phyloP scores from a whole-genome alignment of 2,797 vertebrate genomes.

The Rhinogobio ventralis region DNA sequence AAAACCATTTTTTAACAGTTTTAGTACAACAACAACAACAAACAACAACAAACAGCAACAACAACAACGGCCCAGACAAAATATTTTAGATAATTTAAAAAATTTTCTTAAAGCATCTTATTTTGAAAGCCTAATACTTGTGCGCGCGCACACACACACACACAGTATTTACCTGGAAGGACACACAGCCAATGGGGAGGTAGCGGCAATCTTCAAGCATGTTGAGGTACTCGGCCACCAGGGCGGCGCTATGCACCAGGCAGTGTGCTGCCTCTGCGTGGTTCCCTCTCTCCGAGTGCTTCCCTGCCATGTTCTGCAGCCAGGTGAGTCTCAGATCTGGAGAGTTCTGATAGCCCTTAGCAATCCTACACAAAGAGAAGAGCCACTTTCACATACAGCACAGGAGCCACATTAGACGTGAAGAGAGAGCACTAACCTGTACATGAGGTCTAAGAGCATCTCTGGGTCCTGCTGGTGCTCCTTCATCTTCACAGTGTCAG shows the following conservation, averaged over 20 bases:
- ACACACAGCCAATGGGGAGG: slow-evolving; percentile 91
- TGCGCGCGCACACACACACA: background rate
- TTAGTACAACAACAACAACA: no score
- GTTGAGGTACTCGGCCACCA: slow-evolving; percentile 92
- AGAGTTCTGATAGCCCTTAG: slow-evolving; percentile 93
- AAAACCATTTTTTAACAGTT: background rate
- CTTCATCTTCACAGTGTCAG: slow-evolving; percentile 95
- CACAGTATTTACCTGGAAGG: slow-evolving; percentile 84
- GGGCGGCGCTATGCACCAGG: slow-evolving; percentile 89
- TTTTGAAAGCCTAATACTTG: background rate
- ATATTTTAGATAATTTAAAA: background rate
- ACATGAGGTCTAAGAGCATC: slow-evolving; percentile 95
- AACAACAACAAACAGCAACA: no score
- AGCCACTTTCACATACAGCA: background rate
- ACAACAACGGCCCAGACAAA: background rate
- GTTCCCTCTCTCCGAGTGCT: slow-evolving; percentile 87
- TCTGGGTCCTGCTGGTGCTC: slow-evolving; percentile 93
- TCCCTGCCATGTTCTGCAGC: slow-evolving; percentile 95
- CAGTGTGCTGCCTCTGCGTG: slow-evolving; percentile 93
- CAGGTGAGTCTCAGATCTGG: slow-evolving; percentile 92
- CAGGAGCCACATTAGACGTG: background rate
- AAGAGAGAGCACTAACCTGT: slow-evolving; percentile 77
- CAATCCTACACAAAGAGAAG: slow-evolving; percentile 79
- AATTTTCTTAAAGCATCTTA: background rate
- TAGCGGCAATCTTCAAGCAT: slow-evolving; percentile 92